Base-by-base conservation (phyloP, 2,888 invertebrate species). In the Troides helena region DNA sequence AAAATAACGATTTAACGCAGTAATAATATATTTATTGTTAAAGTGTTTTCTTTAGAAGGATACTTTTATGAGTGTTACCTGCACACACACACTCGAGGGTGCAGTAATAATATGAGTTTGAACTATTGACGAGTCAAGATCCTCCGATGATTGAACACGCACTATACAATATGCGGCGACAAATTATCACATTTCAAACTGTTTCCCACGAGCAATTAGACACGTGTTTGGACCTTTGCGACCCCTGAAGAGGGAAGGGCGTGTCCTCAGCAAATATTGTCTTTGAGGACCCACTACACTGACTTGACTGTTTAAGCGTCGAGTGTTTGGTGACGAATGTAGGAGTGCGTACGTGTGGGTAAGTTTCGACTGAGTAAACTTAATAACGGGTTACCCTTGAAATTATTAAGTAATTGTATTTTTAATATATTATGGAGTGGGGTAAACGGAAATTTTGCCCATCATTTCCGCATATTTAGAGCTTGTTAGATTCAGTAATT, bases 241-340 rank as follows among this genome's bases (percentile, higher is more conserved):
- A 80, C 74, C 76, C 78, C 74, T 75, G 73, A 75, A 82, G 81
- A 82, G 83, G 83, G 81, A 81, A 81, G 84, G 85, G 83, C 80
- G 79, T 85, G 89, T 89, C 87, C 90, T 90, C 82, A 81, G 81
- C 90, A 89, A 91, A 91, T 90, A 90, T 91, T 91, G 90, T 90
- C 89, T 87, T 88, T 90, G 89, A 91, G 90, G 88, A 88, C 89
- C 82, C 85, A 83, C 85, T 84, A 76, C 79, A 72, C 77, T 76
- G 78, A 80, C 82, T 86, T 86, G 86, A 86, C 85, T 87, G 83
- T 83, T 84, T 83, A 86, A 85, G 88, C 83, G 88, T 85, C 81
- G 83, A 81, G 78, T 80, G 78, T 78, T 76, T 74, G 74, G 76
- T 78, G 80, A 85, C 83, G 76, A 76, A 74, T 77, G 79, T 77